Conservation (phyloP, 2,113 vertebrate genomes). For the Apeltes quadracus region DNA sequence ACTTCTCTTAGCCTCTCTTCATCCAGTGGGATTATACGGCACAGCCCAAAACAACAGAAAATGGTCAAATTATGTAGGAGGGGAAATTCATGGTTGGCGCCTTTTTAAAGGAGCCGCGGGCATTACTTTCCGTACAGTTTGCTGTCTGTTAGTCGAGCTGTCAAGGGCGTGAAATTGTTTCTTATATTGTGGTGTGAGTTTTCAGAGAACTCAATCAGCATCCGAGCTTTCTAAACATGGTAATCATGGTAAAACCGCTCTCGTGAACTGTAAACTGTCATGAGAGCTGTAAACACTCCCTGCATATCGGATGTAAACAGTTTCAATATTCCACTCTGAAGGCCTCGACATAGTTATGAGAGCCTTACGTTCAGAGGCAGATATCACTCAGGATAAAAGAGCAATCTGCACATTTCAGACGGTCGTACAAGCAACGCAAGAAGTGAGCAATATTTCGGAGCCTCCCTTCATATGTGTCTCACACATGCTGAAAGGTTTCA, state of each 20-base stretch:
- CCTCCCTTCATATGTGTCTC: conserved; percentile 42
- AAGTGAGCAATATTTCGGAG: conserved; percentile 29
- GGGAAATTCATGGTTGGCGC: background rate
- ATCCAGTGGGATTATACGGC: conserved; percentile 7
- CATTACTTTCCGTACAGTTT: conserved; percentile 19
- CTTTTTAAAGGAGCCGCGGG: background rate
- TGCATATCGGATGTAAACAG: conserved; percentile 30
- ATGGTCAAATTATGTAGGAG: conserved; percentile 19
- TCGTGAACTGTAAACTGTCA: conserved; percentile 38
- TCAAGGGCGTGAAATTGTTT: conserved; percentile 16
- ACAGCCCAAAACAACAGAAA: background rate
- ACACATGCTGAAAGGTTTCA: conserved; percentile 60
- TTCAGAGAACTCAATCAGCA: conserved; percentile 21
- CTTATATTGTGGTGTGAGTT: background rate
- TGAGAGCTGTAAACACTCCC: conserved; percentile 36
- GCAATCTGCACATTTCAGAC: conserved; percentile 2
- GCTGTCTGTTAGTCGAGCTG: conserved; percentile 7
- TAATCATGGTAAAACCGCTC: conserved; percentile 54
- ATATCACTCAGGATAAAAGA: background rate
- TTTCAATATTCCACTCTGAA: background rate
- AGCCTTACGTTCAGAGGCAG: background rate
- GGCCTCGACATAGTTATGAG: background rate
- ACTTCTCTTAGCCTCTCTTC: background rate
- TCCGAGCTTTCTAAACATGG: conserved; percentile 45
- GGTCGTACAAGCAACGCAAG: conserved; percentile 20